Conservation (phyloP, 2,888 invertebrate genomes). For the Troides oblongomaculatus region DNA sequence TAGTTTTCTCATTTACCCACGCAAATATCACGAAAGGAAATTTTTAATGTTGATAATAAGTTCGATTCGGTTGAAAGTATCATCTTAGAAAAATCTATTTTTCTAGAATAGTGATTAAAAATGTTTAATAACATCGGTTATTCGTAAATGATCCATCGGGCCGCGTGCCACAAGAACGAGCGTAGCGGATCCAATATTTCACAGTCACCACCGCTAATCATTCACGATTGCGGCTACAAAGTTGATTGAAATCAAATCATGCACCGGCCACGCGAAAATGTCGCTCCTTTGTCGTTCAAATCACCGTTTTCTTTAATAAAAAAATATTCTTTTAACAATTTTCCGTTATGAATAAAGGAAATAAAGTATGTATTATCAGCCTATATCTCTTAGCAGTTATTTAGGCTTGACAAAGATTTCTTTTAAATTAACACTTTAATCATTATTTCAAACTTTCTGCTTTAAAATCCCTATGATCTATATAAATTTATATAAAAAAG, state of each 20-base stretch:
- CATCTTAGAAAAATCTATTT: neutral
- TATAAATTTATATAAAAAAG: too few species aligned
- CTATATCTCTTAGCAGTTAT: too few species aligned
- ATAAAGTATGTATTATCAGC: too few species aligned
- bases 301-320: neutral
- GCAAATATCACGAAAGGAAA: too few species aligned
- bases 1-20: too few species aligned
- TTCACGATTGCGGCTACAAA: constrained; percentile 63
- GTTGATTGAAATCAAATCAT: constrained; percentile 53
- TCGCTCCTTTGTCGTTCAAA: constrained; percentile 11
- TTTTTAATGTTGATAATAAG: too few species aligned
- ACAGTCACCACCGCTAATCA: constrained; percentile 71
- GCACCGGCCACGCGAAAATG: constrained; percentile 19
- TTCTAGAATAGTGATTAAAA: constrained; percentile 34
- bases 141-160: constrained; percentile 41
- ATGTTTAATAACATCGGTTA: constrained; percentile 12
- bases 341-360: too few species aligned
- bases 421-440: too few species aligned
- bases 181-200: constrained; percentile 70
- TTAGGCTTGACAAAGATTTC: too few species aligned
- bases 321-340: neutral
- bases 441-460: too few species aligned
- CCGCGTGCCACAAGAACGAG: constrained; percentile 62
- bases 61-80: too few species aligned
- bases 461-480: too few species aligned